Conservation (phyloP, 23 tunicate species). For the Corella eumyota region DNA sequence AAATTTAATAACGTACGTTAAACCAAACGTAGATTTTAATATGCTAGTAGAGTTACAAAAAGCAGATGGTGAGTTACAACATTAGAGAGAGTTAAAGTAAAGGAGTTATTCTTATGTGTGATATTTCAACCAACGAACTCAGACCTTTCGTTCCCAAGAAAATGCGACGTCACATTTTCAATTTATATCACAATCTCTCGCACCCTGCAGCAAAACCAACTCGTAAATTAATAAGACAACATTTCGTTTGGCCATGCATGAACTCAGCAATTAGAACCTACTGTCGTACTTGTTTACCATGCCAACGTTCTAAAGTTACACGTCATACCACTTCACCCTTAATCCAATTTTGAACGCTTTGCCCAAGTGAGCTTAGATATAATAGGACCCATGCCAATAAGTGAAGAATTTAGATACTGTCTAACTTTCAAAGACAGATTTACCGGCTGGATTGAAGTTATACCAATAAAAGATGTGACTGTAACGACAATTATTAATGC, state of each 20-base stretch:
- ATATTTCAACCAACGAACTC: not conserved
- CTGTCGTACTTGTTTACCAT: not conserved
- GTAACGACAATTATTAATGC: not conserved
- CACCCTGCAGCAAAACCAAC: conserved; percentile 6
- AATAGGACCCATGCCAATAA: not conserved
- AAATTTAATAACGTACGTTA: not conserved
- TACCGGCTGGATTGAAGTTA: not conserved
- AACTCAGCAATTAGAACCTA: not conserved
- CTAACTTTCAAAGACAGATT: not conserved
- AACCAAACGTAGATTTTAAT: not conserved
- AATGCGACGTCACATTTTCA: not conserved
- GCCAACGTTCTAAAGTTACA: conserved; percentile 4
- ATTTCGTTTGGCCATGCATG: conserved; percentile 5
- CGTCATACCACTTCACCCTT: conserved; percentile 8
- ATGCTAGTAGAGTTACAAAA: not conserved
- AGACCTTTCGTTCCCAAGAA: conserved; percentile 6
- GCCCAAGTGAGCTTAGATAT: too few species aligned
- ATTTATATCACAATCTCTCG: not conserved
- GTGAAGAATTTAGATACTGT: not conserved
- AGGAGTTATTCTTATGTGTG: not conserved
- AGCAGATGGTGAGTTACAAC: not conserved
- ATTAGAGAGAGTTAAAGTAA: not conserved
- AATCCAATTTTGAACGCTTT: too few species aligned
- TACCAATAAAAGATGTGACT: not conserved
- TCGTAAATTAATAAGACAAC: not conserved